Conservation (phyloP, 2,797 vertebrate genomes). For the Halcyon leucocephala region DNA sequence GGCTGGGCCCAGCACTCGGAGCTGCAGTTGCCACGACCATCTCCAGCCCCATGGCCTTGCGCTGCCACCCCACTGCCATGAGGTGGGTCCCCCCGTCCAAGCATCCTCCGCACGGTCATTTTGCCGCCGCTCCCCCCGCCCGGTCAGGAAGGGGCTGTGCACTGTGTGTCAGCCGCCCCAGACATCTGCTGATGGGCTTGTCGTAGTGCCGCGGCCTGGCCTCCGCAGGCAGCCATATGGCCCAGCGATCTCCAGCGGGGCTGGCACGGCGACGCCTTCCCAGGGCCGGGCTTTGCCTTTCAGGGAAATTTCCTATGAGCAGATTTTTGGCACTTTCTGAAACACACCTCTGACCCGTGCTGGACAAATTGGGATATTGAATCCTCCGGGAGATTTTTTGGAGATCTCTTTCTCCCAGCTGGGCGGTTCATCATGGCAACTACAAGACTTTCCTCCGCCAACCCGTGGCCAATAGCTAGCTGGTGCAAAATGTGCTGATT, state of each 20-base stretch:
- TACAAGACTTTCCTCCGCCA: background rate
- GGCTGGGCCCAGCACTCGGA: accelerated
- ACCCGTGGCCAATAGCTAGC: background rate
- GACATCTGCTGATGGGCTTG: slow-evolving; percentile 28
- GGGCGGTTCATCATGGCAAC: background rate
- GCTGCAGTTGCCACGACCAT: background rate
- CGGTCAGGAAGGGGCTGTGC: accelerated
- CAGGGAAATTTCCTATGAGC: background rate
- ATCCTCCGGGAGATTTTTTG: background rate
- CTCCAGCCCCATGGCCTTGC: accelerated
- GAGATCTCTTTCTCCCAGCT: background rate
- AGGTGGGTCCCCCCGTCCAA: background rate
- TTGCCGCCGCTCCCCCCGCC: background rate
- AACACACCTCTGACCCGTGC: background rate
- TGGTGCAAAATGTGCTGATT: background rate
- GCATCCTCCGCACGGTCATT: accelerated
- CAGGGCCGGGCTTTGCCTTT: background rate
- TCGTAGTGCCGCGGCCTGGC: background rate
- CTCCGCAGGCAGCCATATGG: slow-evolving; percentile 19
- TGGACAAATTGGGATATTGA: background rate
- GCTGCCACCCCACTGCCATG: accelerated
- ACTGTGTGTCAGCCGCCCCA: background rate
- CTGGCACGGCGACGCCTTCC: background rate
- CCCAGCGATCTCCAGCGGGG: background rate
- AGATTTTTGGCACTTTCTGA: background rate